These are phyloP conservation scores for Stercorarius parasiticus DNA, from an alignment of 2,113 vertebrate species.

Conservation along the genomic window DNA sequence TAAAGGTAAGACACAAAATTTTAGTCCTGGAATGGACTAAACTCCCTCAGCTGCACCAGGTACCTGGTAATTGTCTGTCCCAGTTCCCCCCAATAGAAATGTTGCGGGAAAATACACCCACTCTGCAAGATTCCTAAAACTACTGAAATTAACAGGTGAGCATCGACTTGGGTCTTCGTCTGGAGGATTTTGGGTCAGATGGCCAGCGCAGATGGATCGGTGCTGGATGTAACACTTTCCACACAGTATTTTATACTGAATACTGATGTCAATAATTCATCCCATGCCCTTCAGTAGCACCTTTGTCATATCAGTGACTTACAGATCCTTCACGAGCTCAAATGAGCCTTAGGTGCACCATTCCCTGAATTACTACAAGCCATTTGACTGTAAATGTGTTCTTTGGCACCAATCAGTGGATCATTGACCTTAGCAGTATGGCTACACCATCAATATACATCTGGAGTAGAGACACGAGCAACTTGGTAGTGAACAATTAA, in stretches of 20 bases:
- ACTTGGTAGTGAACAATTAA: not conserved
- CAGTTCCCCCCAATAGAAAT: not conserved
- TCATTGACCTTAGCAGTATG: not conserved
- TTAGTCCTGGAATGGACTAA: not conserved
- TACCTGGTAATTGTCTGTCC: not conserved
- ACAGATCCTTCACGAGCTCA: not conserved
- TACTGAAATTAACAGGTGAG: not conserved
- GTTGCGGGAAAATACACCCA: not conserved
- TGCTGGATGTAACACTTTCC: not conserved
- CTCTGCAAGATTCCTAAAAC: not conserved
- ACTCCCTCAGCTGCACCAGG: not conserved
- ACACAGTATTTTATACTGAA: not conserved
- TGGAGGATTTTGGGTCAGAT: not conserved
- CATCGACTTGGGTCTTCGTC: not conserved
- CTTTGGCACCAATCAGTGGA: conserved; percentile 21
- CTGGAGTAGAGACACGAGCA: not conserved
- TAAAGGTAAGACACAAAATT: not conserved
- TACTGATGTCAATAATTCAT: not conserved
- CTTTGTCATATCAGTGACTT: not conserved
- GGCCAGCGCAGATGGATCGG: not conserved
- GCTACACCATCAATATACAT: not conserved
- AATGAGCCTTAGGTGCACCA: not conserved
- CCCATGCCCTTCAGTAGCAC: not conserved
- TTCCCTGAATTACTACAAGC: conserved; percentile 48
- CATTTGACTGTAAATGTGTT: conserved; percentile 50